These are phyloP conservation scores for Nerophis lumbriciformis DNA, from an alignment of 2,113 vertebrate species.

Conservation along the genomic window DNA sequence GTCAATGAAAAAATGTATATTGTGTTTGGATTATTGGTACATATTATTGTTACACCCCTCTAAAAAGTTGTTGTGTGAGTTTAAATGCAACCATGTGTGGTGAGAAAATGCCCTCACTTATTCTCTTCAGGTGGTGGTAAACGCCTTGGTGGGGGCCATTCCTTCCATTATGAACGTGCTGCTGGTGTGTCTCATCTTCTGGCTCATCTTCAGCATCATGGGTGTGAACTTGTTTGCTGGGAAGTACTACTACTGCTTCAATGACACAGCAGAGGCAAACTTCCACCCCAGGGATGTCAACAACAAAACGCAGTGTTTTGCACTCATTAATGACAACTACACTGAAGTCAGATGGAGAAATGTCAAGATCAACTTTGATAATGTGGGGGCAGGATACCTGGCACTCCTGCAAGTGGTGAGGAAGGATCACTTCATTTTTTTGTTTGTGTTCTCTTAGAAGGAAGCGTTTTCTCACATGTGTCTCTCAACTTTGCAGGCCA, in stretches of 20 bases:
- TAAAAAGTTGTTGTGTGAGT: not conserved
- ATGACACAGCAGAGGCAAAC: constrained; percentile 77
- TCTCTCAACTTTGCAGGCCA: constrained; percentile 76
- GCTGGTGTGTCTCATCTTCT: constrained; percentile 99
- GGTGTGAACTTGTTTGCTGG: constrained; percentile 98
- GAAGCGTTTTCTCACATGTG: constrained; percentile 2
- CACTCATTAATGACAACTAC: constrained; percentile 74
- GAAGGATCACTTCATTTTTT: constrained; percentile 45
- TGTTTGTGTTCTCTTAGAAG: not conserved
- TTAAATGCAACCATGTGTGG: not conserved
- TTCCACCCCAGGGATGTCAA: constrained; percentile 76
- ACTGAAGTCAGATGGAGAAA: constrained; percentile 93
- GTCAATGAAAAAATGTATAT: too few relatives aligned
- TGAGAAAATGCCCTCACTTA: not conserved
- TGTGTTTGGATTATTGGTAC: too few relatives aligned
- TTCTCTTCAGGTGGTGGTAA: constrained; percentile 89
- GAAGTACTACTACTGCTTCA: constrained; percentile 96
- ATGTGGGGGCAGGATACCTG: constrained; percentile 93
- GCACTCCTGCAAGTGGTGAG: constrained; percentile 95
- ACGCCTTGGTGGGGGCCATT: constrained; percentile 98
- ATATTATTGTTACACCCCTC: too few relatives aligned
- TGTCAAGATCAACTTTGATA: constrained; percentile 98
- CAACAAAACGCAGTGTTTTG: constrained; percentile 84
- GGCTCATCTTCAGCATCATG: constrained; percentile 99
- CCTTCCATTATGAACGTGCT: constrained; percentile 99